These are phyloP conservation scores for Bergia sp. DNA, from an alignment of 92 coral and sea anemone genomes.

Conservation along the genomic window DNA sequence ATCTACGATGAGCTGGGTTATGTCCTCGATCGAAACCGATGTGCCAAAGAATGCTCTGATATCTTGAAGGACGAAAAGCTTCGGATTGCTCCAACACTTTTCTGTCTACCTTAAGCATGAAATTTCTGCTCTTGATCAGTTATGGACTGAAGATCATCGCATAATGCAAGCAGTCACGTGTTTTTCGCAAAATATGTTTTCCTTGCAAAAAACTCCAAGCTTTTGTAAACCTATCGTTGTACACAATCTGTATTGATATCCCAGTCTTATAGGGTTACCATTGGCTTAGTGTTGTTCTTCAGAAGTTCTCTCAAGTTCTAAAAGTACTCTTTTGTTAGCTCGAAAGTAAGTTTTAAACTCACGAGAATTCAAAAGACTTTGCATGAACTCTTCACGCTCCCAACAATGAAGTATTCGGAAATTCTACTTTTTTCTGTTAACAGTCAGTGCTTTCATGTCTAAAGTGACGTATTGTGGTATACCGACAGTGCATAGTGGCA, in stretches of 20 bases:
- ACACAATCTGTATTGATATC: not conserved
- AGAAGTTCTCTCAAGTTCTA: not conserved
- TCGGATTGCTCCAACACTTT: not conserved
- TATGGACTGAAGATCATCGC: not conserved
- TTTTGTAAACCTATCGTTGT: not conserved
- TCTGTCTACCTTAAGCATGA: conserved; percentile 23
- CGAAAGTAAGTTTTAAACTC: not conserved
- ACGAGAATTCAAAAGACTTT: no score
- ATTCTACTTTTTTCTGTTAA: not conserved
- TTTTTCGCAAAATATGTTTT: no score
- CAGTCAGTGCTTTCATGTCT: not conserved
- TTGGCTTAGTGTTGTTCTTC: no score
- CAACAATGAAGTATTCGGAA: not conserved
- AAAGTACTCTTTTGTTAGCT: not conserved
- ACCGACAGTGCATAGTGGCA: no score
- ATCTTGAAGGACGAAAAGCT: conserved; percentile 37
- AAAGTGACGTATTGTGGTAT: no score
- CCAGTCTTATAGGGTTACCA: no score
- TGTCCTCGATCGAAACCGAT: conserved; percentile 75
- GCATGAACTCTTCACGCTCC: not conserved
- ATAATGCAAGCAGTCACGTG: not conserved
- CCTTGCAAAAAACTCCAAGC: not conserved
- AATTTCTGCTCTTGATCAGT: not conserved
- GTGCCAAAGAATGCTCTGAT: conserved; percentile 83
- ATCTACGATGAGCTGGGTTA: conserved; percentile 91